Base-by-base conservation (phyloP, 1,140 invertebrate genomes). In the Pristionchus pacificus region DNA sequence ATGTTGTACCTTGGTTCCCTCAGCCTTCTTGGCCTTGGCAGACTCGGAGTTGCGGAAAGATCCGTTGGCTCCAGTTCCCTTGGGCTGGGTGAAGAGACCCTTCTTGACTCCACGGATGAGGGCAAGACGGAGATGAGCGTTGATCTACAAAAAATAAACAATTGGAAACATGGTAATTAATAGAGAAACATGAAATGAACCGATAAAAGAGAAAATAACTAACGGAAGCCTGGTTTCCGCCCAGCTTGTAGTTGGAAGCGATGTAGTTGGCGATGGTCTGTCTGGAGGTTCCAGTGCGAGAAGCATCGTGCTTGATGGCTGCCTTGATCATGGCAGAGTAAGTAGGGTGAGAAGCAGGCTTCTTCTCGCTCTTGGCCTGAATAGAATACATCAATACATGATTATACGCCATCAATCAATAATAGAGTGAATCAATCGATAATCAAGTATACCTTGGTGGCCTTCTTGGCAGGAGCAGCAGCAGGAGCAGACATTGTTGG, bases 231-330 rank as follows among this genome's bases (percentile, higher is more conserved):
- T n/a, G 75, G 60, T 83, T 80, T 28, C 74, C 75, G 27, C 78
- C 82, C 28, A 85, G 79, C 57, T 82, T 84, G 80, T 79, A 84
- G 77, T 82, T 83, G 30, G 78, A 68, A 28, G 77, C 15, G 64
- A 85, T 83, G 80, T 84, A 83, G 68, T 84, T 85, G n/a, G 80
- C 62, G 60, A 85, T 83, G 27, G 83, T 84, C 65, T 79, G 77
- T 60, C 81, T 74, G 19, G 83, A 84, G 2, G 84, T 83, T 49
- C 78, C 78, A 6, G 75, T 77, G 32, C 65, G 60, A 31, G 76
- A 78, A 68, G 80, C 72, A 14, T 78, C 59, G 1, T 55, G n/a
- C 6, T 25, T 61, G 38, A 77, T 71, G 6, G 75, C 75, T 14
- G 57, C 60, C 25, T 59, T 71, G 24, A 77, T 33, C 75, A 77